These are phyloP conservation scores for Calypte anna DNA, from an alignment of 2,113 vertebrate genomes.

Conservation along the genomic window DNA sequence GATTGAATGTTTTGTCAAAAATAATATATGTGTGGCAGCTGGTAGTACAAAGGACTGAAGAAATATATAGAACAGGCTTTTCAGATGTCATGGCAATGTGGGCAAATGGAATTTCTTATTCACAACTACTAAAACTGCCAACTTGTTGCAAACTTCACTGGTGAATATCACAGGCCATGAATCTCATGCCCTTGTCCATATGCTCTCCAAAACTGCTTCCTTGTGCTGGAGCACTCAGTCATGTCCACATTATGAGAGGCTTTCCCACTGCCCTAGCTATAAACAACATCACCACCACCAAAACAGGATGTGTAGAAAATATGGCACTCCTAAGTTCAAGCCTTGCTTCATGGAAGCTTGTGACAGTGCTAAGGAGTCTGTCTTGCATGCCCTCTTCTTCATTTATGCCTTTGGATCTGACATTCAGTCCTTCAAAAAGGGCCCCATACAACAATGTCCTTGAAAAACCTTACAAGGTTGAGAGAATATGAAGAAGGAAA, in stretches of 20 bases:
- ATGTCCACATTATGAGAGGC: neutral
- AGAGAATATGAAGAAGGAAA: neutral
- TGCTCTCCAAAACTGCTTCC: neutral
- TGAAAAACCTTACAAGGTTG: neutral
- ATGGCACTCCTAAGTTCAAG: neutral
- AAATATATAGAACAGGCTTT: slow-evolving; percentile 55
- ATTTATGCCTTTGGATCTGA: neutral
- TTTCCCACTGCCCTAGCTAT: neutral
- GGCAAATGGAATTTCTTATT: slow-evolving; percentile 52
- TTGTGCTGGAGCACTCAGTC: neutral
- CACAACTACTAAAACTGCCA: slow-evolving; percentile 33
- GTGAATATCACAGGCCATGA: neutral
- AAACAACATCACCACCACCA: neutral
- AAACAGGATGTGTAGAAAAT: neutral
- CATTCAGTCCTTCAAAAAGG: neutral
- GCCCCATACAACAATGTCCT: neutral
- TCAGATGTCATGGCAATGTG: slow-evolving; percentile 37
- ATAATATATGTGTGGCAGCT: slow-evolving; percentile 45
- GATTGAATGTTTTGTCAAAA: neutral
- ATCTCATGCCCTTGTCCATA: neutral
- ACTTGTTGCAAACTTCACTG: neutral
- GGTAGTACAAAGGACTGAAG: slow-evolving; percentile 46
- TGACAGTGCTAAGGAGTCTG: neutral
- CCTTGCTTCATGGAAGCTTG: neutral
- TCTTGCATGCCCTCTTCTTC: neutral